Evolutionary conservation across 2,113 vertebrate species (phyloP).

Genomic region (Tamias sibiricus): DNA sequence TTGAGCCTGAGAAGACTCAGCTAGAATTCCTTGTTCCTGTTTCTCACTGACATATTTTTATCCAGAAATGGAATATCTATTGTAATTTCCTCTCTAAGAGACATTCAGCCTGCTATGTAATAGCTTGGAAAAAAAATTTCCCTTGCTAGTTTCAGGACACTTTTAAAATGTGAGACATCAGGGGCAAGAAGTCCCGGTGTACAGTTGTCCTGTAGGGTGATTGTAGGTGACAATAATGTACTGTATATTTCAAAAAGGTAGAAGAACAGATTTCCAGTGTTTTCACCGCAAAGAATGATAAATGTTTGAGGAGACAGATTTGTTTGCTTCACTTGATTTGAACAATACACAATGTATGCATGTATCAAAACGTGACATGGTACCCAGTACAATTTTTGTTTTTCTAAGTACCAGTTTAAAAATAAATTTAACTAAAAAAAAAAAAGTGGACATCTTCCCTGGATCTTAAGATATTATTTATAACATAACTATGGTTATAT

Average conservation of each 20-base stretch:
- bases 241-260: neutral
- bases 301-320: neutral
- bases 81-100: neutral
- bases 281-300: neutral
- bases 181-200: neutral
- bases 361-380: neutral
- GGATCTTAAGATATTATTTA: neutral
- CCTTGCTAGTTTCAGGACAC: slow-evolving; percentile 1
- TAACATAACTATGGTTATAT: neutral
- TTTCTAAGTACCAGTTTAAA: neutral
- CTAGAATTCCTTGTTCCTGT: neutral
- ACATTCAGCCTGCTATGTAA: neutral
- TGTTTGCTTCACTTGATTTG: neutral
- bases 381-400: neutral
- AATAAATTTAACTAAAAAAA: neutral
- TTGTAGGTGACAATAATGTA: neutral
- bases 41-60: slow-evolving; percentile 33
- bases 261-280: neutral
- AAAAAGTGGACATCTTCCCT: neutral
- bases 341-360: no score
- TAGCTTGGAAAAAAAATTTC: neutral
- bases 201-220: neutral
- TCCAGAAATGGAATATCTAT: neutral
- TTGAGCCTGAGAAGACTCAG: neutral
- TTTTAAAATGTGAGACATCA: neutral